A percentile compares a stretch with the other conserved stretches of the same genome.
phyloP scores from a whole-genome alignment of 1,140 invertebrate genomes.

The Cylas formicarius region DNA sequence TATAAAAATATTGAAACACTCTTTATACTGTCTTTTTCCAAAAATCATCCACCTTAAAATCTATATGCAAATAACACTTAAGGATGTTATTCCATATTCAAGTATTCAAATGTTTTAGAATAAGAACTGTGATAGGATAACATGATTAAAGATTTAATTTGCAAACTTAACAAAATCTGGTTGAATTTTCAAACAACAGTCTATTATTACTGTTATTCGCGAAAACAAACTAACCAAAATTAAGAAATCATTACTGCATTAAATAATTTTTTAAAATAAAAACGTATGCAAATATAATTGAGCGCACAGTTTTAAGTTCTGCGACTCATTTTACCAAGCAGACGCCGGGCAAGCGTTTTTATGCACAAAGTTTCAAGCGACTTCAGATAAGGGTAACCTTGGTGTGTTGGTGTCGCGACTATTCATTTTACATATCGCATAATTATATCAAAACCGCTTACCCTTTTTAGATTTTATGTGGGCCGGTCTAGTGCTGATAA shows the following conservation, averaged over 20 bases:
- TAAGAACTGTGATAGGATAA: too few species aligned
- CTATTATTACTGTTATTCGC: too few species aligned
- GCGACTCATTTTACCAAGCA: background rate
- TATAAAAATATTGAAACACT: background rate
- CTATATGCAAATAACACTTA: background rate
- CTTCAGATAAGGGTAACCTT: background rate
- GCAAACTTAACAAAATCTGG: too few species aligned
- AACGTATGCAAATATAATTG: too few species aligned
- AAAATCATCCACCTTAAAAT: background rate
- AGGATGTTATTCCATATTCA: conserved; percentile 1
- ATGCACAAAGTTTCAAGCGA: background rate
- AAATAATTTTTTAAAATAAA: too few species aligned
- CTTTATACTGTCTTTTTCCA: conserved; percentile 1
- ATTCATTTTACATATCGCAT: background rate
- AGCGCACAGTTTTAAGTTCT: background rate
- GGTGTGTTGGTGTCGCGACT: background rate
- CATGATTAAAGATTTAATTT: too few species aligned
- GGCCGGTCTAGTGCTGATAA: conserved; percentile 20
- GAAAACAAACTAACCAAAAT: too few species aligned
- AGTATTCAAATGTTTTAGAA: too few species aligned
- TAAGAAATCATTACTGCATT: too few species aligned
- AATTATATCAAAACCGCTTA: conserved; percentile 5
- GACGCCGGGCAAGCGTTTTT: background rate
- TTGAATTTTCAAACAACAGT: too few species aligned
- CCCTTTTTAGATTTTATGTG: conserved; percentile 21